Evolutionary conservation across 1,140 invertebrate species (phyloP).

Genomic region (Saxidomus purpurata): DNA sequence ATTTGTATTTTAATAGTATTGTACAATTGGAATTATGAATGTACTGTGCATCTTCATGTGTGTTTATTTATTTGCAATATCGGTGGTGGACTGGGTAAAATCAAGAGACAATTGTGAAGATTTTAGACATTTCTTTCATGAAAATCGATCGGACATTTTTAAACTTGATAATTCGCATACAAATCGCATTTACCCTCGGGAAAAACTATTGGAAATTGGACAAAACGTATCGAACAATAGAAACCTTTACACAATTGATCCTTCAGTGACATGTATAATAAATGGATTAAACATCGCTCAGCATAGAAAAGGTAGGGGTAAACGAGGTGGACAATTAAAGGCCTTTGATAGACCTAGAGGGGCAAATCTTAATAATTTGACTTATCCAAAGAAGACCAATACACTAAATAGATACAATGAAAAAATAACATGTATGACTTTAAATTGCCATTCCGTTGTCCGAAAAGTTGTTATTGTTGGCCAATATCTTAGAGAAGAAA

Average conservation of each 20-base stretch:
- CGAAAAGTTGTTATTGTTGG: slow-evolving; percentile 2
- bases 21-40: slow-evolving; percentile 9
- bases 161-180: slow-evolving; percentile 29
- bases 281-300: slow-evolving; percentile 27
- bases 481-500: no score
- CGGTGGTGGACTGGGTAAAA: slow-evolving; percentile 6
- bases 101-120: slow-evolving; percentile 15
- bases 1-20: slow-evolving; percentile 6
- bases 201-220: slow-evolving; percentile 28
- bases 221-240: slow-evolving; percentile 29
- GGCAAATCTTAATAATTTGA: not conserved
- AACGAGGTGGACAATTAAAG: slow-evolving; percentile 23
- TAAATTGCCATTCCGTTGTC: slow-evolving; percentile 29
- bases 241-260: slow-evolving; percentile 21
- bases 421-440: slow-evolving; percentile 13
- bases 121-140: not conserved
- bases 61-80: slow-evolving; percentile 15
- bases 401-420: not conserved
- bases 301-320: slow-evolving; percentile 26
- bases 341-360: slow-evolving; percentile 27
- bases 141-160: slow-evolving; percentile 29
- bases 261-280: slow-evolving; percentile 24
- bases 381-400: not conserved
- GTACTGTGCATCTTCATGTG: slow-evolving; percentile 26
- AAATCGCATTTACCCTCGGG: slow-evolving; percentile 12